Base-by-base conservation (phyloP, 2,797 vertebrate species). In the Pogonophryne albipinna region DNA sequence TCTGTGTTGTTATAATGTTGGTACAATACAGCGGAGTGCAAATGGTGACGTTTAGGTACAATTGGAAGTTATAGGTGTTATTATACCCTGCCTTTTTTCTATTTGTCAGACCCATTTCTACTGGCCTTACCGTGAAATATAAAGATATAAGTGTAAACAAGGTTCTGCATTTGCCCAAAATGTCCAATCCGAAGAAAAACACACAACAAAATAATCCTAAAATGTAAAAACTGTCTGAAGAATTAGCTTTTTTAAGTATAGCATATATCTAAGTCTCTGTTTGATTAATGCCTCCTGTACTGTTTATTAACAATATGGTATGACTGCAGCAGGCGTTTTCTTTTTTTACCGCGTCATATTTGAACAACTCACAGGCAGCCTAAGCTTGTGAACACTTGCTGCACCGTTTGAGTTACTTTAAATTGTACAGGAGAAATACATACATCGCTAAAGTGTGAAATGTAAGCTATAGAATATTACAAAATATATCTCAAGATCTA, bases 1-100 rank as follows among this genome's bases (percentile, higher is more conserved):
- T 23, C 66, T 1, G 44, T 38, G 51, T 27, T 60, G 60, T 76
- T 74, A 81, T 72, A 79, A 38, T 46, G 41, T 12, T 13, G 44
- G n/a, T 41, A 12, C n/a, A 13, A 65, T 8, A 56, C 53, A 49
- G 56, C 23, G 67, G 27, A 58, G 44, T 19, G 20, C 14, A 61
- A 20, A 14, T 27, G 73, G 17, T 12, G 15, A 23, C 44, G 44
- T 72, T 74, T 27, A 8, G 55, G 51, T 46, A 31, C 41, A n/a
- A 7, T 45, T 58, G 52, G 14, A 64, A 51, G 38, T 49, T 44
- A 10, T 38, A 49, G 41, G 47, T 64, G 14, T 55, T 11, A 15
- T 56, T 2, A 4, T 27, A 27, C 59, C 16, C 14, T 31, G 52
- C 41, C 2, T 10, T 9, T 44, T 72, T 46, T 53, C 20, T 4